phyloP scores from a whole-genome alignment of 1,140 invertebrate species.

The Lysiphlebus fabarum region DNA sequence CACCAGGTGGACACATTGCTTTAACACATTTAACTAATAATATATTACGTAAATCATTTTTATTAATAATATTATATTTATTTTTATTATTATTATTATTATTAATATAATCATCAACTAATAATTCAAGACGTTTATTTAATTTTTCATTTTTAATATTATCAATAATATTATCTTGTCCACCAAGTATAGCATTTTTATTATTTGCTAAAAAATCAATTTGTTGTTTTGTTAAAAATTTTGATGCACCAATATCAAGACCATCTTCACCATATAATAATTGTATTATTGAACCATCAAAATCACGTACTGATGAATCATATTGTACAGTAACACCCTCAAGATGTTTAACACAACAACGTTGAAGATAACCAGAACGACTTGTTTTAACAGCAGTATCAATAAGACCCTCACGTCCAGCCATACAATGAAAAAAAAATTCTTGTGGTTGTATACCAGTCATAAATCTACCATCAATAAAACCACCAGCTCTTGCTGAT shows the following conservation, averaged over 20 bases:
- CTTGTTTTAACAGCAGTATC: constrained; percentile 91
- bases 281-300: constrained; percentile 91
- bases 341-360: constrained; percentile 96
- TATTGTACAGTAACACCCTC: constrained; percentile 91
- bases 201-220: constrained; percentile 83
- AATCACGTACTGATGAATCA: constrained; percentile 92
- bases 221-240: constrained; percentile 78
- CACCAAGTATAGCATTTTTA: constrained; percentile 61
- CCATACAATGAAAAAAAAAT: constrained; percentile 99
- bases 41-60: constrained; percentile 64
- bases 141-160: constrained; percentile 48
- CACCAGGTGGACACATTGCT: constrained; percentile 81
- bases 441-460: constrained; percentile 97
- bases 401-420: constrained; percentile 90
- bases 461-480: constrained; percentile 93
- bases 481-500: constrained; percentile 90
- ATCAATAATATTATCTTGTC: constrained; percentile 42
- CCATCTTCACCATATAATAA: constrained; percentile 97
- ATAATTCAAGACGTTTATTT: constrained; percentile 71
- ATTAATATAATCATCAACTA: constrained; percentile 67
- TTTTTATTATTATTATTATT: constrained; percentile 30
- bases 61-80: constrained; percentile 31
- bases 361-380: constrained; percentile 94
- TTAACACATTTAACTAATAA: constrained; percentile 76
- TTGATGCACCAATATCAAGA: constrained; percentile 83